Evolutionary conservation across 1,140 invertebrate species (phyloP).

Genomic region (Callitettix versicolor): DNA sequence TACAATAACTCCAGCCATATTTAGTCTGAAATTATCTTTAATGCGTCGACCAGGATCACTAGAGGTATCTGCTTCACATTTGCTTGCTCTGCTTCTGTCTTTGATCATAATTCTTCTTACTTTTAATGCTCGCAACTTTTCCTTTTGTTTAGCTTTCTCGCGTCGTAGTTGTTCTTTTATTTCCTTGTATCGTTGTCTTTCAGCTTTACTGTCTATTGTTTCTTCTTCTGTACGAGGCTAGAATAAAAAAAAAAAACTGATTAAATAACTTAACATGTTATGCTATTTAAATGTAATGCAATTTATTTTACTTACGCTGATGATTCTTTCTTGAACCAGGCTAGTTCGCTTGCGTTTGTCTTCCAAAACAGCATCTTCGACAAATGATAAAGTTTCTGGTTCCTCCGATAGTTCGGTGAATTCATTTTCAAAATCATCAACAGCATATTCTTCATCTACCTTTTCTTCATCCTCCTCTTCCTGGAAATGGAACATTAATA

Average conservation of each 20-base stretch:
- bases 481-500: constrained; percentile 1
- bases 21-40: constrained; percentile 78
- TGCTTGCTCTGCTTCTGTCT: constrained; percentile 14
- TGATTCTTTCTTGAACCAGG: constrained; percentile 53
- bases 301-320: constrained; percentile 46
- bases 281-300: not conserved
- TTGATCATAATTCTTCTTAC: not conserved
- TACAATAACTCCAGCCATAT: constrained; percentile 84
- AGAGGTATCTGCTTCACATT: constrained; percentile 36
- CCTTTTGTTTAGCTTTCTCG: constrained; percentile 52
- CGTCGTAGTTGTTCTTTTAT: constrained; percentile 66
- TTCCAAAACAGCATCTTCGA: constrained; percentile 8
- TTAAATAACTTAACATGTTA: not conserved
- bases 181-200: constrained; percentile 37
- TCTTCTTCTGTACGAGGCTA: constrained; percentile 68
- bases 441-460: constrained; percentile 16
- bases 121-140: constrained; percentile 33
- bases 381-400: not conserved
- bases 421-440: constrained; percentile 16
- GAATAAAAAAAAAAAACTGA: constrained; percentile 10
- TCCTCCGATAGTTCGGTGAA: constrained; percentile 1
- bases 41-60: constrained; percentile 47
- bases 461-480: constrained; percentile 18
- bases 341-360: constrained; percentile 32
- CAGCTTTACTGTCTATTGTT: constrained; percentile 55